Base-by-base conservation (phyloP, 2,113 vertebrate species). In the Poecile atricapillus region DNA sequence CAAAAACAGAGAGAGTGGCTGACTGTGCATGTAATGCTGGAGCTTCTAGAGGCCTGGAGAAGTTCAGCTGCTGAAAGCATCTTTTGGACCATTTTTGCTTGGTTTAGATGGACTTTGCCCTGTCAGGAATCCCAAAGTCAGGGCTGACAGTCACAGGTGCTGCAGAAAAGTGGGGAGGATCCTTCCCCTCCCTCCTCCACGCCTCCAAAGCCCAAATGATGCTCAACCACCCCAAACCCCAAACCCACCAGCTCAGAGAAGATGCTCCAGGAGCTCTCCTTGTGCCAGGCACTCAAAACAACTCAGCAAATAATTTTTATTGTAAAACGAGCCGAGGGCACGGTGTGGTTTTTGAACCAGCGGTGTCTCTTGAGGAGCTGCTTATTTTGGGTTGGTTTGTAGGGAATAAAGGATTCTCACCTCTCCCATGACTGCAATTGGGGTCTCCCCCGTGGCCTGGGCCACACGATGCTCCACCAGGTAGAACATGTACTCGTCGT, bases 401-500 rank as follows among this genome's bases (percentile, higher is more conserved):
- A 18, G 84, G 87, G 78, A 62, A 55, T 21, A 12, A 83, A 60
- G 22, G 71, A 3, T 2, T 30, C 98, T 97, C 94, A 99, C 99
- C 99, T 99, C 99, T 85, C 99, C 99, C 99, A 99, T 99, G 33
- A 99, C 99, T 0, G 99, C 99, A 2, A 99, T 99, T 1, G 99
- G 99, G 0, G 99, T 99, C 97, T 99, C 99, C 44, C 99, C 99
- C 0, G 99, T 99, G 8, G 99, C 99, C 96, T 98, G 98, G 30
- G 99, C 99, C 13, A 99, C 99, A 0, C 99, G 99, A 47, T 99
- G 99, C 90, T 99, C 99, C 65, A 99, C 99, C 98, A 99, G 98
- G 97, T 99, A 99, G 93, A 99, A 99, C 99, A 99, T 99, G 98
- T 99, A 99, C 88, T 99, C 99, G 1, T 99, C 99, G 0, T 99